Evolutionary conservation across 2,797 vertebrate species (phyloP).

Genomic region (Natrix natrix): DNA sequence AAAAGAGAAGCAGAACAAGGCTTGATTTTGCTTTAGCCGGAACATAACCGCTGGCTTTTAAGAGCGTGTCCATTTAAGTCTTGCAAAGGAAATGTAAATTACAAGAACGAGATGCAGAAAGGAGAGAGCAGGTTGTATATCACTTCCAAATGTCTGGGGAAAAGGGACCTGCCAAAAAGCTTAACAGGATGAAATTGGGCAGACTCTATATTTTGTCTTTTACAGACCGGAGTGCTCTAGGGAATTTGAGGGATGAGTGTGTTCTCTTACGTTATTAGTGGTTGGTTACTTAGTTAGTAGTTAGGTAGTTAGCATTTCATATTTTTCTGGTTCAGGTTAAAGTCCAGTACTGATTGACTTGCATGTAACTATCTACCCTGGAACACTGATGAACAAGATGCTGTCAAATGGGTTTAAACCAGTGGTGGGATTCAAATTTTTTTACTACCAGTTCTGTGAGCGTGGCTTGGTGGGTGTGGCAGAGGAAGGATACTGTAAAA

Average conservation of each 20-base stretch:
- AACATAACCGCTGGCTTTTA: not conserved
- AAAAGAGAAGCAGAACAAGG: accelerated
- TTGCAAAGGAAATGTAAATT: not conserved
- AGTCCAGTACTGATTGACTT: not conserved
- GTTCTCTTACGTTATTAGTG: not conserved
- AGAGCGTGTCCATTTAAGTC: not conserved
- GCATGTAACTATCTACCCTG: not conserved
- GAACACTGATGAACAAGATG: not conserved
- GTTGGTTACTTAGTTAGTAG: not conserved
- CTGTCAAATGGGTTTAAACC: not conserved
- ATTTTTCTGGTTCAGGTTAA: not conserved
- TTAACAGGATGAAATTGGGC: accelerated
- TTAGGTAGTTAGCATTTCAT: not conserved
- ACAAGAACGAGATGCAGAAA: not conserved
- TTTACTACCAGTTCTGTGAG: too few relatives aligned
- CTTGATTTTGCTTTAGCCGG: not conserved
- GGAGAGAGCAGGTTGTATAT: not conserved
- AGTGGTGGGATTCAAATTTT: too few relatives aligned
- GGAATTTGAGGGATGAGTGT: not conserved
- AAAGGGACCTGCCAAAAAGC: not conserved
- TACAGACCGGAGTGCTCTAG: not conserved
- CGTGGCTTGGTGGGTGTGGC: too few relatives aligned
- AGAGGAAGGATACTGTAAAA: too few relatives aligned
- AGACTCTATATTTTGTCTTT: not conserved
- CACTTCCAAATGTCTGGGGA: not conserved